A percentile compares a stretch with the other conserved stretches of the same genome.
Conservation (phyloP, 2,888 invertebrate species). For the Sicus ferrugineus region DNA sequence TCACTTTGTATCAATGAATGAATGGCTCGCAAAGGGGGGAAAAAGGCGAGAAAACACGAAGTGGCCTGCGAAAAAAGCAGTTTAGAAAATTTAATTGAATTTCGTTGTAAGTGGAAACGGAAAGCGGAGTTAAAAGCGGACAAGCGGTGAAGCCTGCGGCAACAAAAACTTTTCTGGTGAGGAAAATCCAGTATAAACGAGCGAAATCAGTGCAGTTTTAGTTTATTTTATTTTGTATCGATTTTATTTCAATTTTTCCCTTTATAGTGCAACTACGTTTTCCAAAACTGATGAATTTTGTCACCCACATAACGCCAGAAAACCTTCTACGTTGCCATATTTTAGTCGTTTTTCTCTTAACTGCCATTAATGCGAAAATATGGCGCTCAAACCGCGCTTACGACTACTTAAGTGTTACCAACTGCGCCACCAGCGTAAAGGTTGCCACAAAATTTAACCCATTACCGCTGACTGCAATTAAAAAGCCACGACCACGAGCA, state of each 20-base stretch:
- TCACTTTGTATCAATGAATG: constrained; percentile 3
- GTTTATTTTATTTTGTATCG: not conserved
- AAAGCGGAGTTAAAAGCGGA: not conserved
- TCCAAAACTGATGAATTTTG: not conserved
- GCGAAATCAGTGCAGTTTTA: not conserved
- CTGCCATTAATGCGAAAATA: not conserved
- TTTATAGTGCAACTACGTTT: not conserved
- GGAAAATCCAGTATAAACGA: not conserved
- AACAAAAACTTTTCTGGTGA: not conserved
- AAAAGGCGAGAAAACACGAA: not conserved
- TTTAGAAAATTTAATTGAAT: constrained; percentile 21
- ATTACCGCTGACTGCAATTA: not conserved
- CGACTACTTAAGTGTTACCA: not conserved
- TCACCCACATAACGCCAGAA: not conserved
- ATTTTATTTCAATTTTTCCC: too few relatives aligned
- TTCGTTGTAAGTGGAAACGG: not conserved
- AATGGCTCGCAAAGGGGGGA: not conserved
- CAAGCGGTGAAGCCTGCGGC: not conserved
- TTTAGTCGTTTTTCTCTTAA: not conserved
- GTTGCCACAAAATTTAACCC: not conserved
- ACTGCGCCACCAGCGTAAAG: not conserved
- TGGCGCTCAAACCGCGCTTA: too few relatives aligned
- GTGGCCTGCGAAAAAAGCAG: not conserved
- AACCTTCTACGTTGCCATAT: not conserved
- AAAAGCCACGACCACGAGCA: not conserved